A percentile compares a stretch with the other conserved stretches of the same genome.
Conservation (phyloP, 1,140 invertebrate species). For the Drosophila oshimai region DNA sequence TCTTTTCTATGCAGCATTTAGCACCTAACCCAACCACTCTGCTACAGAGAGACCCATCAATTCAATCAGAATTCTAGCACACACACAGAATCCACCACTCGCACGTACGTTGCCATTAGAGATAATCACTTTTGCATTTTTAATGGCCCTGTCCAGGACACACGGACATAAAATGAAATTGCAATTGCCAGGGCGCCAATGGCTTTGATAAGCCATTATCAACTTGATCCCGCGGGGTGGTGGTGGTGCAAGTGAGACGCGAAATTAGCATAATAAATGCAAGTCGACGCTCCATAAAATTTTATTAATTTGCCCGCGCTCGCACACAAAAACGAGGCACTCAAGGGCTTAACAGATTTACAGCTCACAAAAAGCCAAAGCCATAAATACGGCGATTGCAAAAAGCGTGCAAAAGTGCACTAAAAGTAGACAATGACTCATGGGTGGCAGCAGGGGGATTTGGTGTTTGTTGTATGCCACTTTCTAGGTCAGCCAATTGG, state of each 20-base stretch:
- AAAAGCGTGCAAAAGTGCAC: slow-evolving; percentile 43
- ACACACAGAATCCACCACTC: slow-evolving; percentile 10
- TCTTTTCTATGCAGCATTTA: slow-evolving; percentile 10
- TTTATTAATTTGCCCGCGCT: slow-evolving; percentile 64
- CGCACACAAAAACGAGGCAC: slow-evolving; percentile 36
- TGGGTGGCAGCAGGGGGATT: neutral
- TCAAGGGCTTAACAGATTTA: slow-evolving; percentile 75
- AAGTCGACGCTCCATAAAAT: slow-evolving; percentile 60
- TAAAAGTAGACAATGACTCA: slow-evolving; percentile 52
- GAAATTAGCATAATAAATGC: slow-evolving; percentile 72
- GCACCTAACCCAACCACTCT: neutral
- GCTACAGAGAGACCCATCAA: slow-evolving; percentile 28
- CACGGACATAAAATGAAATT: slow-evolving; percentile 61
- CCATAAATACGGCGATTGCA: slow-evolving; percentile 52
- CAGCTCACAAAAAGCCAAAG: slow-evolving; percentile 48
- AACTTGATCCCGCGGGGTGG: slow-evolving; percentile 7
- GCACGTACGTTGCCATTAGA: slow-evolving; percentile 64
- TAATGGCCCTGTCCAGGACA: slow-evolving; percentile 41
- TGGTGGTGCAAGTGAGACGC: slow-evolving; percentile 1
- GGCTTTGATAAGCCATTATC: slow-evolving; percentile 67
- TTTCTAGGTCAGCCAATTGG: slow-evolving; percentile 74
- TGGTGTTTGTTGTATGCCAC: slow-evolving; percentile 17
- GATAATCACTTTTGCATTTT: slow-evolving; percentile 75
- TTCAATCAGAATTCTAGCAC: slow-evolving; percentile 39
- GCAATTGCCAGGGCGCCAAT: slow-evolving; percentile 57